Evolutionary conservation across 2,888 invertebrate genomes (phyloP).

Genomic region (Ectemnius cavifrons): DNA sequence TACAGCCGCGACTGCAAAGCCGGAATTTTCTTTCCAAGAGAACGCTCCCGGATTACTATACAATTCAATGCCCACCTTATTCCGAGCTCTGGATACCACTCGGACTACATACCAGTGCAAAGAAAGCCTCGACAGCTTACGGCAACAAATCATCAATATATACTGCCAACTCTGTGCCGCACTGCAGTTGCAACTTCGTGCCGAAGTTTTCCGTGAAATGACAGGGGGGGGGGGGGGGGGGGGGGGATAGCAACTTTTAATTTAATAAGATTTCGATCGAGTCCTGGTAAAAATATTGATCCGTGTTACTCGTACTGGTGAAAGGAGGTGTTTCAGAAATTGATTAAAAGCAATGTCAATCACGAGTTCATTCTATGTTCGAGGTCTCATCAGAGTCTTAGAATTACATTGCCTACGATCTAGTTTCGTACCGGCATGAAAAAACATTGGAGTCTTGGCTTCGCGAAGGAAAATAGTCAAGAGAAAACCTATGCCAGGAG

Average conservation of each 20-base stretch:
- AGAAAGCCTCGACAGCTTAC: constrained; percentile 1
- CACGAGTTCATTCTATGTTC: constrained; percentile 28
- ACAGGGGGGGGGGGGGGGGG: too few relatives aligned
- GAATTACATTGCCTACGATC: constrained; percentile 11
- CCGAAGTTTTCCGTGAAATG: neutral
- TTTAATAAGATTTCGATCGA: constrained; percentile 14
- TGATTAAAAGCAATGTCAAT: constrained; percentile 28
- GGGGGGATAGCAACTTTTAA: neutral
- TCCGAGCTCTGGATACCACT: neutral
- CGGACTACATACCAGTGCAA: neutral
- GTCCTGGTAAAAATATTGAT: constrained; percentile 16
- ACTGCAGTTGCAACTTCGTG: constrained; percentile 1
- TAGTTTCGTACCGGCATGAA: too few relatives aligned
- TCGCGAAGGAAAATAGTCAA: too few relatives aligned
- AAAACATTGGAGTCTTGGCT: too few relatives aligned
- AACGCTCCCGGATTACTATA: neutral
- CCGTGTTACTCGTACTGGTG: constrained; percentile 13
- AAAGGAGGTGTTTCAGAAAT: neutral
- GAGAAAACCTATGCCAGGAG: too few relatives aligned
- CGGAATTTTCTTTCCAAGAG: constrained; percentile 4
- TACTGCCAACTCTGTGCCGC: neutral
- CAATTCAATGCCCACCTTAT: neutral
- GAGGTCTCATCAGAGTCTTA: constrained; percentile 34
- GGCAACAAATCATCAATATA: neutral
- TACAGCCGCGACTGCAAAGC: constrained; percentile 50